Conservation (phyloP, 30 jellyfish, hydroid and myxozoan genomes). For the Sanderia malayensis region DNA sequence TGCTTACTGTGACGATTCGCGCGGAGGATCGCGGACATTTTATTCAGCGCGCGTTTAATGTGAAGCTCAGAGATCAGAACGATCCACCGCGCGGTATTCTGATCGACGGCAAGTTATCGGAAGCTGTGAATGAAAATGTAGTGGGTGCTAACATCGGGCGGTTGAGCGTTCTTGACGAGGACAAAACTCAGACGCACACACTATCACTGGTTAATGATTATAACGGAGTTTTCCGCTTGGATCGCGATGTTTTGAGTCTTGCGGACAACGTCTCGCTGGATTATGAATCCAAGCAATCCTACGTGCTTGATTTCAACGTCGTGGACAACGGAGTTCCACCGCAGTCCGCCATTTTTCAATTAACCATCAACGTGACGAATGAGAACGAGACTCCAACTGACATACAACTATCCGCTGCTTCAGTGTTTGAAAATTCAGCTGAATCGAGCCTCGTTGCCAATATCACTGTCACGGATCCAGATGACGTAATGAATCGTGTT, state of each 20-base stretch:
- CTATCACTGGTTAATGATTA: slow-evolving; percentile 27
- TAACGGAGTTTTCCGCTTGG: slow-evolving; percentile 36
- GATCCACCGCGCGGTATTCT: slow-evolving; percentile 69
- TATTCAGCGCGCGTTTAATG: slow-evolving; percentile 22
- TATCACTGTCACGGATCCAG: slow-evolving; percentile 69
- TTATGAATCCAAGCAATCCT: slow-evolving; percentile 52
- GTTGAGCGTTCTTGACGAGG: slow-evolving; percentile 68
- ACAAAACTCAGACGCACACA: slow-evolving; percentile 51
- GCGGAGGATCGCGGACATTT: slow-evolving; percentile 62
- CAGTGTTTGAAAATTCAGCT: slow-evolving; percentile 59
- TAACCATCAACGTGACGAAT: slow-evolving; percentile 50
- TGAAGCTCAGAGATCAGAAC: slow-evolving; percentile 49
- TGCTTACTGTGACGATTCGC: slow-evolving; percentile 19
- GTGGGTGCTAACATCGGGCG: slow-evolving; percentile 62
- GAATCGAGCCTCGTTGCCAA: slow-evolving; percentile 63
- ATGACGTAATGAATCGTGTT: slow-evolving; percentile 32
- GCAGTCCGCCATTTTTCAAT: slow-evolving; percentile 3
- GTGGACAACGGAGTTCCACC: slow-evolving; percentile 66
- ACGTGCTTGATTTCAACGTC: slow-evolving; percentile 19
- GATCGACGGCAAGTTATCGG: slow-evolving; percentile 35
- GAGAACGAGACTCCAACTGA: slow-evolving; percentile 79
- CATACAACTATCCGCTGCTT: slow-evolving; percentile 33
- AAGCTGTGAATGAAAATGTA: slow-evolving; percentile 29
- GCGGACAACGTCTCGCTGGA: slow-evolving; percentile 38
- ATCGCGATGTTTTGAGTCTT: slow-evolving; percentile 14